Evolutionary conservation across 2,888 invertebrate genomes (phyloP).

Genomic region (Labia minor): DNA sequence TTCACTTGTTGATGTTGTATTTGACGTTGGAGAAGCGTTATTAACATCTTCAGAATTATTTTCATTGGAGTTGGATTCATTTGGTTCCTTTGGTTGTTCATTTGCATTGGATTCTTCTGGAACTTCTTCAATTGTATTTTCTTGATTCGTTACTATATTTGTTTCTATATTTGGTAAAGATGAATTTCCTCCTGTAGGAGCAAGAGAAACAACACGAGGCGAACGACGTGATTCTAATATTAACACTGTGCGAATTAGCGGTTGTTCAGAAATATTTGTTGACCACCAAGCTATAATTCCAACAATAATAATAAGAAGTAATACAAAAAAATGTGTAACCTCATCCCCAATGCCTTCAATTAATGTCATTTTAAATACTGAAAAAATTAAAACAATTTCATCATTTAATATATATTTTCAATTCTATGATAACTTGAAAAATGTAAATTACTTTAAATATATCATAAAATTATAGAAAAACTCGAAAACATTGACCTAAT

Average conservation of each 20-base stretch:
- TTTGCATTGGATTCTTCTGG: constrained; percentile 33
- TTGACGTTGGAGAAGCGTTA: background rate
- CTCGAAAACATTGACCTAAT: background rate
- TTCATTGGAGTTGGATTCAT: constrained; percentile 14
- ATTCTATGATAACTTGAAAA: no score
- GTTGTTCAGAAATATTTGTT: constrained; percentile 59
- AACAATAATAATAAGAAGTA: constrained; percentile 45
- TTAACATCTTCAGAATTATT: background rate
- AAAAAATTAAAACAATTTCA: background rate
- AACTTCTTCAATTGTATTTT: constrained; percentile 30
- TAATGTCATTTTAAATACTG: constrained; percentile 50
- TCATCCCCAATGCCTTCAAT: constrained; percentile 78
- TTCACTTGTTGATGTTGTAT: background rate
- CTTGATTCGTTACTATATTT: constrained; percentile 29
- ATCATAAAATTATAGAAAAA: background rate
- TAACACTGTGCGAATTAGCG: constrained; percentile 56
- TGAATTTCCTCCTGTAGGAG: constrained; percentile 28
- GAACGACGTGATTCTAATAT: constrained; percentile 47
- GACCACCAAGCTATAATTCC: constrained; percentile 65
- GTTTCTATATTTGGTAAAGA: constrained; percentile 29
- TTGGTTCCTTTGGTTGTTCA: constrained; percentile 29
- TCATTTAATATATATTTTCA: no score
- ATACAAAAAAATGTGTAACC: constrained; percentile 60
- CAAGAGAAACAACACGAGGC: constrained; percentile 35
- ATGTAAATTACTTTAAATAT: background rate